phyloP scores from a whole-genome alignment of 2,113 vertebrate species.

The Austrofundulus limnaeus region DNA sequence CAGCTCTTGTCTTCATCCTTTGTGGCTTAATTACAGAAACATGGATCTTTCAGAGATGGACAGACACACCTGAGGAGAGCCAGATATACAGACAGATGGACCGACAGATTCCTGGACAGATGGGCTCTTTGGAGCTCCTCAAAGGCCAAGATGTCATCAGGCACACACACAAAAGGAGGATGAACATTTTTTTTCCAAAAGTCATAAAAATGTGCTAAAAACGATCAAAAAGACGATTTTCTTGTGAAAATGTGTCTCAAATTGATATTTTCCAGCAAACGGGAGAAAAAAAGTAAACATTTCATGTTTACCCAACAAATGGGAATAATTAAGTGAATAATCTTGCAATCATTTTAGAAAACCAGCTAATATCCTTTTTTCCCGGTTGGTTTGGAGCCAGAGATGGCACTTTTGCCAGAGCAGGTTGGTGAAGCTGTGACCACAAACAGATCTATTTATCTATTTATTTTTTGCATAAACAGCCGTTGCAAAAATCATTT shows the following conservation, averaged over 20 bases:
- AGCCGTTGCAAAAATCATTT: conserved; percentile 1
- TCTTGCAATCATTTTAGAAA: neutral
- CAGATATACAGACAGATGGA: conserved; percentile 52
- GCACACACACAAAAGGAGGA: conserved; percentile 19
- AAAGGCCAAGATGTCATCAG: conserved; percentile 28
- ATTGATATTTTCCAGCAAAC: neutral
- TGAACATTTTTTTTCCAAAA: neutral
- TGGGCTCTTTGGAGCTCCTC: conserved; percentile 52
- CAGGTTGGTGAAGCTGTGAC: too few relatives aligned
- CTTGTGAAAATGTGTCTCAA: too few relatives aligned
- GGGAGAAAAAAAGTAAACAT: neutral
- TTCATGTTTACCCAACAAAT: neutral
- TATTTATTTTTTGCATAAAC: neutral
- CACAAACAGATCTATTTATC: neutral
- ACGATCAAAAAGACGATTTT: neutral
- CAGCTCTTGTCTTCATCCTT: conserved; percentile 36
- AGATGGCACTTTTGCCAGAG: too few relatives aligned
- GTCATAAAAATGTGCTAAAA: neutral
- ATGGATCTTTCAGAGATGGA: conserved; percentile 48
- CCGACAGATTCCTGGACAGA: conserved; percentile 59
- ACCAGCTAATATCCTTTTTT: neutral
- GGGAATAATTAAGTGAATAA: neutral
- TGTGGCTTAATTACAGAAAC: conserved; percentile 55
- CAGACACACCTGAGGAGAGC: conserved; percentile 62
- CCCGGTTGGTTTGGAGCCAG: neutral